A percentile compares a stretch with the other conserved stretches of the same genome.
These are phyloP conservation scores for Typhlichthys subterraneus DNA, from an alignment of 2,797 vertebrate genomes.

Conservation along the genomic window DNA sequence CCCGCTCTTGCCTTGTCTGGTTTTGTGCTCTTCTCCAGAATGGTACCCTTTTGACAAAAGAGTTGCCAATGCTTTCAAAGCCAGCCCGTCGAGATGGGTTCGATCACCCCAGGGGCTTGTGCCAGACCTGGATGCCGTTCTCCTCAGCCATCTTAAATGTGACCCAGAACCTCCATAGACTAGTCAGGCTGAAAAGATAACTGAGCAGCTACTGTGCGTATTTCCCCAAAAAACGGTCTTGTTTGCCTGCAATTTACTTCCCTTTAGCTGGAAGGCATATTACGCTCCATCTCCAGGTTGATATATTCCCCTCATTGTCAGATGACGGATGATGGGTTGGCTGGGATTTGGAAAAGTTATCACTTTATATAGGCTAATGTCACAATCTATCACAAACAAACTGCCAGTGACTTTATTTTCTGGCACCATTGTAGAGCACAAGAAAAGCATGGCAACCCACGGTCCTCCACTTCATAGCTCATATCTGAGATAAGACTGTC, in stretches of 20 bases:
- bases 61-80: slow-evolving; percentile 48
- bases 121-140: slow-evolving; percentile 16
- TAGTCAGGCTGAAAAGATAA: slow-evolving; percentile 38
- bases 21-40: slow-evolving; percentile 55
- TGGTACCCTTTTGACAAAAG: slow-evolving; percentile 59
- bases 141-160: slow-evolving; percentile 32
- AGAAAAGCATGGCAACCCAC: slow-evolving; percentile 30
- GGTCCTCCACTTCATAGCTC: slow-evolving; percentile 32
- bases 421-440: slow-evolving; percentile 31
- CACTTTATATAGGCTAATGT: slow-evolving; percentile 34
- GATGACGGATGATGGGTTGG: slow-evolving; percentile 25
- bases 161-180: slow-evolving; percentile 42
- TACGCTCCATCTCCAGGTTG: slow-evolving; percentile 15
- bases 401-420: slow-evolving; percentile 29
- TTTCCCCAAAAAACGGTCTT: slow-evolving; percentile 11
- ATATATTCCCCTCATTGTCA: slow-evolving; percentile 18
- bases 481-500: slow-evolving; percentile 47
- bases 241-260: slow-evolving; percentile 11
- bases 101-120: slow-evolving; percentile 48
- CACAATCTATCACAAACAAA: slow-evolving; percentile 29
- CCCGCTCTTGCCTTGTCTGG: slow-evolving; percentile 50
- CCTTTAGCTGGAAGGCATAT: slow-evolving; percentile 14
- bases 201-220: slow-evolving; percentile 12
- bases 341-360: slow-evolving; percentile 32
- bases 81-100: slow-evolving; percentile 47